These are phyloP conservation scores for Perizoma flavofasciatum DNA, from an alignment of 2,888 invertebrate species.

Conservation along the genomic window DNA sequence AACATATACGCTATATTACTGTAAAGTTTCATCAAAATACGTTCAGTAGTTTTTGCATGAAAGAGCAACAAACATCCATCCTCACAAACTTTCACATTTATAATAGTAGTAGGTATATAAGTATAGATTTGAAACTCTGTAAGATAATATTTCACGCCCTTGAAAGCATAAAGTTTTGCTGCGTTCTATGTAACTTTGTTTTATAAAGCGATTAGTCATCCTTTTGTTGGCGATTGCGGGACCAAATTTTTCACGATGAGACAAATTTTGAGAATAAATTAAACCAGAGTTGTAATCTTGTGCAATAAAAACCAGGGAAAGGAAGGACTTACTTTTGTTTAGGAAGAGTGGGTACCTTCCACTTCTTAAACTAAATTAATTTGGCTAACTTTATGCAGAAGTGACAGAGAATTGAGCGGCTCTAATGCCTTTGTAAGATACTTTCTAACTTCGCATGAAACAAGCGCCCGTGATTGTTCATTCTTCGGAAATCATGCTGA, in stretches of 20 bases:
- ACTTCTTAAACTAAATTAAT: slow-evolving; percentile 44
- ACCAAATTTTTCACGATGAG: slow-evolving; percentile 79
- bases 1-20: too few species aligned
- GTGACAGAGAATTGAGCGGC: slow-evolving; percentile 38
- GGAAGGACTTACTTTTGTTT: slow-evolving; percentile 49
- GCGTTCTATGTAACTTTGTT: slow-evolving; percentile 77
- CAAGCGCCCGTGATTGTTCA: slow-evolving; percentile 40
- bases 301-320: slow-evolving; percentile 59
- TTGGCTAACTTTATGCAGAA: slow-evolving; percentile 41
- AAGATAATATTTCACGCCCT: slow-evolving; percentile 76
- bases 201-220: slow-evolving; percentile 78
- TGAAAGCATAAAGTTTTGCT: slow-evolving; percentile 73
- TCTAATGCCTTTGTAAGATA: slow-evolving; percentile 36
- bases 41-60: too few species aligned
- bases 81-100: too few species aligned
- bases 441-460: slow-evolving; percentile 38
- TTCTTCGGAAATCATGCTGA: slow-evolving; percentile 29
- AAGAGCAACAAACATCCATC: too few species aligned
- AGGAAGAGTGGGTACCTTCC: slow-evolving; percentile 43
- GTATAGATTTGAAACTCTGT: too few species aligned
- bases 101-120: too few species aligned
- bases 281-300: slow-evolving; percentile 76
- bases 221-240: slow-evolving; percentile 79
- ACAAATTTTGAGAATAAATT: slow-evolving; percentile 82
- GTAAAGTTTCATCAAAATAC: too few species aligned